Conservation (phyloP, 1,140 invertebrate genomes). For the Philotrypesis tridentata region DNA sequence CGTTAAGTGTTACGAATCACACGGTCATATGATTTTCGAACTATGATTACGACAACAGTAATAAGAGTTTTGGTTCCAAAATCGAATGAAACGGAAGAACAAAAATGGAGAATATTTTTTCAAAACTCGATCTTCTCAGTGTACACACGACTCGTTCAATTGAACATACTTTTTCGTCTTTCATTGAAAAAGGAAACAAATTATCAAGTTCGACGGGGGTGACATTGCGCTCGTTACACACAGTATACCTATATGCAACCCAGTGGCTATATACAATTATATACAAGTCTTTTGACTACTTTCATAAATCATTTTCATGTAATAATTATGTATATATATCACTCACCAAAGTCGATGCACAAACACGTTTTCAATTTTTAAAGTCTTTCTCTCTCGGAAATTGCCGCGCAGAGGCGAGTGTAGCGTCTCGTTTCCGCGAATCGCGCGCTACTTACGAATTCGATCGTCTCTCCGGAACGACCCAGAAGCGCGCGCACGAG, state of each 20-base stretch:
- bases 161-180: background rate
- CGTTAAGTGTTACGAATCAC: no score
- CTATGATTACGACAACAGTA: no score
- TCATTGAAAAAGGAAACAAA: slow-evolving; percentile 10
- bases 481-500: no score
- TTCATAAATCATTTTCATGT: slow-evolving; percentile 42
- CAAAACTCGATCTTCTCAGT: background rate
- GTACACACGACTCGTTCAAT: background rate
- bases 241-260: slow-evolving; percentile 17
- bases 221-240: slow-evolving; percentile 30
- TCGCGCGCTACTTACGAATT: no score
- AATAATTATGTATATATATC: slow-evolving; percentile 40
- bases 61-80: no score
- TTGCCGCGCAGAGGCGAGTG: background rate
- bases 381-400: slow-evolving; percentile 41
- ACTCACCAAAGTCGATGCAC: slow-evolving; percentile 39
- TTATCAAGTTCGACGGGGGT: background rate
- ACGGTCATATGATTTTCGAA: no score
- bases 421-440: background rate
- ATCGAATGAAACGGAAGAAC: no score
- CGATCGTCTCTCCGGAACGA: no score
- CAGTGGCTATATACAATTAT: slow-evolving; percentile 45
- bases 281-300: slow-evolving; percentile 39
- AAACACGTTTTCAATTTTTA: slow-evolving; percentile 16
- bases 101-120: slow-evolving; percentile 7